Percentiles rank a stretch among this genome's conserved stretches.
phyloP scores from a whole-genome alignment of 2,888 invertebrate species.

The Dyspetes luteomarginatus region DNA sequence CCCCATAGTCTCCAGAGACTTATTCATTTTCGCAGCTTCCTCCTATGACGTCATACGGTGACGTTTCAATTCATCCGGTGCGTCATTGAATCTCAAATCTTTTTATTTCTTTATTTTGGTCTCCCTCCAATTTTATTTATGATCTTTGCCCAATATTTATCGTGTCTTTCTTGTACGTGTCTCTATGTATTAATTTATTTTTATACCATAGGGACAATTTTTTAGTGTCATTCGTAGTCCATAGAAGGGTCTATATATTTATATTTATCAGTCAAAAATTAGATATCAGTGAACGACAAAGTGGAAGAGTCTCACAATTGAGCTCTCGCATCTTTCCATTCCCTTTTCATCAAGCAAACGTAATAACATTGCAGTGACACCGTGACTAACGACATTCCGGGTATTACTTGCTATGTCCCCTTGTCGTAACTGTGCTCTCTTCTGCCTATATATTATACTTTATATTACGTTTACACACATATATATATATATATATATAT shows the following conservation, averaged over 20 bases:
- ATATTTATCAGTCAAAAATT: not conserved
- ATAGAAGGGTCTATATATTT: not conserved
- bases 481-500: conserved; percentile 10
- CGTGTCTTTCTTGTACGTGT: conserved; percentile 1
- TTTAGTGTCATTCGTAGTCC: conserved; percentile 2
- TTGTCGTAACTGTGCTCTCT: conserved; percentile 54
- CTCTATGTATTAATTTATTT: conserved; percentile 1
- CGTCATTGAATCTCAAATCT: not conserved
- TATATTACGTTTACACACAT: not conserved
- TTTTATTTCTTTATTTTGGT: not conserved
- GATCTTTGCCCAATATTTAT: not conserved
- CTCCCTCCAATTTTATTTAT: not conserved
- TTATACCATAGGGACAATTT: not conserved
- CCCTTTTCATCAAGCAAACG: conserved; percentile 63
- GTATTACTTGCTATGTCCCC: conserved; percentile 63
- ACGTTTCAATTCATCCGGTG: not conserved
- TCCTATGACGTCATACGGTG: not conserved
- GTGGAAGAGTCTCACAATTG: conserved; percentile 42
- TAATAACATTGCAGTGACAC: conserved; percentile 70
- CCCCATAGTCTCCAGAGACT: not conserved
- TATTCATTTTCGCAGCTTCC: conserved; percentile 1
- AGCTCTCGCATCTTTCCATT: conserved; percentile 51
- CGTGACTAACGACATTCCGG: conserved; percentile 72
- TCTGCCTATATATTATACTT: conserved; percentile 35
- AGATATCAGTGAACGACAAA: conserved; percentile 54